Evolutionary conservation across 23 tunicate genomes (phyloP).

Genomic region (Ciona savignyi): DNA sequence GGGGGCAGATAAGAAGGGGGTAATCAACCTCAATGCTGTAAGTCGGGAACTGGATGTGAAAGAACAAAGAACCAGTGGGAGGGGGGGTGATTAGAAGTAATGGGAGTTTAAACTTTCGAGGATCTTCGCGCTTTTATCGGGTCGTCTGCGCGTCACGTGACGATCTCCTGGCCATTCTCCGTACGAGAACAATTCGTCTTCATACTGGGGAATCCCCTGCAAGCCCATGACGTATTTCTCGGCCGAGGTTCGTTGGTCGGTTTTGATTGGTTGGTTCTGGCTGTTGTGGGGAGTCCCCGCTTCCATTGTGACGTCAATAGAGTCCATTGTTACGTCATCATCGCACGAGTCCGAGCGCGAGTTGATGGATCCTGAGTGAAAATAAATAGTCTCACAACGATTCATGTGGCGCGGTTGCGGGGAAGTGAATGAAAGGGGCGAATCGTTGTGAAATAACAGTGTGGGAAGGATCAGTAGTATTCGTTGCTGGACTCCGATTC

Average conservation of each 20-base stretch:
- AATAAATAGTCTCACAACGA: slow-evolving; percentile 2
- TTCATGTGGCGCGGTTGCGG: not conserved
- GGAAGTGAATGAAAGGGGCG: no score
- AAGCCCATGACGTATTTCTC: slow-evolving; percentile 28
- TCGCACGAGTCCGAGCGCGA: not conserved
- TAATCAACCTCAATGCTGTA: no score
- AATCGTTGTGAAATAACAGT: not conserved
- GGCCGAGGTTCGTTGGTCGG: slow-evolving; percentile 2
- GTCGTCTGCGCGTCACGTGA: not conserved
- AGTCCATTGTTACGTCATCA: slow-evolving; percentile 6
- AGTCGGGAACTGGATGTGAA: not conserved
- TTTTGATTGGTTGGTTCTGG: slow-evolving; percentile 1
- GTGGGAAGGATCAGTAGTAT: not conserved
- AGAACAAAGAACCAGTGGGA: not conserved
- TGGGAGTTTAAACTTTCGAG: not conserved
- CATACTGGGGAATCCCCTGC: slow-evolving; percentile 25
- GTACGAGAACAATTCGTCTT: slow-evolving; percentile 9
- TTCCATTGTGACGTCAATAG: not conserved
- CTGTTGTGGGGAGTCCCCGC: slow-evolving; percentile 20
- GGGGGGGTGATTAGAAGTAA: not conserved
- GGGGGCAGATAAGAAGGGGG: no score
- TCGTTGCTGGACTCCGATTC: no score
- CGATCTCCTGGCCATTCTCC: slow-evolving; percentile 6
- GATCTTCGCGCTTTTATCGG: not conserved
- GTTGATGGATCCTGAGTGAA: slow-evolving; percentile 1